Evolutionary conservation across 2,888 invertebrate species (phyloP), one percentile per base, ranked within the genome.

Genomic region (Phytoseiulus persimilis): DNA sequence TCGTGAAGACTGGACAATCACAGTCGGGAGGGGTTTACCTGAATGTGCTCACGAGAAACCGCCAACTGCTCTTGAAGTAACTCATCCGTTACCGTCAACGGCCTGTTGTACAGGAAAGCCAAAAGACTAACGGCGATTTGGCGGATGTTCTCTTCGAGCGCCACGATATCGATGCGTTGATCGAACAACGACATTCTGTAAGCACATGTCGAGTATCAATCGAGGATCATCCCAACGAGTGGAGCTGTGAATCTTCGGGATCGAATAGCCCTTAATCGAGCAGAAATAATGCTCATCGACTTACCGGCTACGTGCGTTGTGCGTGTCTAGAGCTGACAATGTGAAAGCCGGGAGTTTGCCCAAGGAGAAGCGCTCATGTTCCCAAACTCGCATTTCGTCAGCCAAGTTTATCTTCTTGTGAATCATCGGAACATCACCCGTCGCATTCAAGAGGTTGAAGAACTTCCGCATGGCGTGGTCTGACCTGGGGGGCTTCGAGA

Each of bases 401-500:
- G 97, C 97, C 90, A 99, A 93, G 94, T 98, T 98, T 91, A 99
- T 99, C 94, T 99, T 99, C 93, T 98, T 98, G 92, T 98, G 98
- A 11, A 95, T 94, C 89, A 96, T 94, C 90, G 95, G 95, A 23
- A 95, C 94, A 5, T 93, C 93, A 18, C 83, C 83, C 83, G 90
- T 90, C 31, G 90, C 83, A 83, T 90, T 90, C 23, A 90, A 32
- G 0, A 91, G 90, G 92, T 94, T 92, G 83, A 93, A 92, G 91
- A 94, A 93, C 39, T 92, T 91, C 84, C 93, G 93, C 9, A 96
- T 95, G 0, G 96, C 94, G 0, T 96, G 95, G 90, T 95, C 96
- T 31, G 97, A 95, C 92, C 95, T 95, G 0, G 98, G 98, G 0
- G 97, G 97, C 93, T 98, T 98, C 0, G 99, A 99, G 11, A 99